Base-by-base conservation (phyloP, 2,113 vertebrate genomes). In the Limnothrissa miodon region DNA sequence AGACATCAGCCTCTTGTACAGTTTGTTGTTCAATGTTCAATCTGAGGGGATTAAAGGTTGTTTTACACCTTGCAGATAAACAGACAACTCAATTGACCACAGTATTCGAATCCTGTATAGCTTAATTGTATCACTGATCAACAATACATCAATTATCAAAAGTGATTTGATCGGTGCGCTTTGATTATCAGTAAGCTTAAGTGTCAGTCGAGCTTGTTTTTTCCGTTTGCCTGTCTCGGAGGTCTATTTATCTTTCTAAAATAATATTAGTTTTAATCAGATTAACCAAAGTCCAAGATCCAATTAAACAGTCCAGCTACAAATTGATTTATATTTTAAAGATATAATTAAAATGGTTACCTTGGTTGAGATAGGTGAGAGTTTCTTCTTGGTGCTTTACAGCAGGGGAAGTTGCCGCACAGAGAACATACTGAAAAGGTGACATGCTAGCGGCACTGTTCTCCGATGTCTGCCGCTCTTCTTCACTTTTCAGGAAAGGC, bases 321-420 rank as follows among this genome's bases (percentile, higher is more conserved):
- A 29, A 36, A 13, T 74, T 4, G 51, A 56, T 13, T n/a, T 19
- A 8, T 25, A n/a, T 11, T 11, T 11, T 74, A 4, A 36, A 74
- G 36, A 59, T 53, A 83, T 84, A 84, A 48, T 59, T 86, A 78
- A 66, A 86, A 74, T 84, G 81, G 80, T 85, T 95, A 99, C 97
- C 97, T 96, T 99, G 97, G 90, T 98, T 99, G 88, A 99, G 97
- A 88, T 98, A 99, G 45, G 97, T 98, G 90, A 98, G 93, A 0
- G 95, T 96, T 90, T 98, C 97, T 0, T 98, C 97, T 0, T 97
- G 97, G 86, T 96, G 92, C 78, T 97, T 98, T 84, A 97, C 95
- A 1, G 97, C 97, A 0, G 97, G 97, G 0, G 97, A 98, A 0
- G 97, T 98, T 86, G 97, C 95, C 0, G 97, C 95, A 83, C 96